phyloP scores from a whole-genome alignment of 2,888 invertebrate species.

The Trachelus tabidus region DNA sequence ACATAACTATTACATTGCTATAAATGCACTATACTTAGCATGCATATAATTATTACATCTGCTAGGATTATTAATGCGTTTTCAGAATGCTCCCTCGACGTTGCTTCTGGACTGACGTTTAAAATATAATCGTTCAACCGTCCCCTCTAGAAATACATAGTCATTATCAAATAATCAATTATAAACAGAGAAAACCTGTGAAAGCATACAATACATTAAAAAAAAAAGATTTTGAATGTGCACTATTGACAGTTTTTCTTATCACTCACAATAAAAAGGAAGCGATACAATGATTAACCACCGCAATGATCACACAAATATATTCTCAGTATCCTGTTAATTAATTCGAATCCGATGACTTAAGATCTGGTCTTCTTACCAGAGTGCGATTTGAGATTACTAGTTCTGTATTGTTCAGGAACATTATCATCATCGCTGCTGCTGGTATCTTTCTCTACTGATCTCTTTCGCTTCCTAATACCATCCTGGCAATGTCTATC shows the following conservation, averaged over 20 bases:
- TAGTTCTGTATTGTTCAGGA: constrained; percentile 38
- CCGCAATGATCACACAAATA: not conserved
- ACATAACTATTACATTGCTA: not conserved
- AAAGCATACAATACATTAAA: not conserved
- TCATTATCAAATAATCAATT: not conserved
- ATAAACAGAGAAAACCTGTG: not conserved
- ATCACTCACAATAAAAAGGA: not conserved
- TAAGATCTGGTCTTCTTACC: constrained; percentile 23
- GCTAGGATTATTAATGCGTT: not conserved
- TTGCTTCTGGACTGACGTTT: not conserved
- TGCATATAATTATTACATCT: not conserved
- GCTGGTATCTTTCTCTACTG: constrained; percentile 6
- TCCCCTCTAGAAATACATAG: not conserved
- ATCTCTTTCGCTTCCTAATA: constrained; percentile 15
- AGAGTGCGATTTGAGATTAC: constrained; percentile 25
- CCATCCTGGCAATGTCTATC: not conserved
- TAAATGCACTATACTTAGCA: not conserved
- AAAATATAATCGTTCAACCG: not conserved
- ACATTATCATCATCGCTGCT: constrained; percentile 36
- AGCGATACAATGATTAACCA: not conserved
- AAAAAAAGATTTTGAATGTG: not conserved
- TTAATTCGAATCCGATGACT: not conserved
- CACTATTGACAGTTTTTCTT: not conserved
- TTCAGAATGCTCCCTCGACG: not conserved
- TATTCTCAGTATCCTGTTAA: not conserved